Evolutionary conservation across 2,113 vertebrate species (phyloP).

Genomic region (Tachysurus fulvidraco): DNA sequence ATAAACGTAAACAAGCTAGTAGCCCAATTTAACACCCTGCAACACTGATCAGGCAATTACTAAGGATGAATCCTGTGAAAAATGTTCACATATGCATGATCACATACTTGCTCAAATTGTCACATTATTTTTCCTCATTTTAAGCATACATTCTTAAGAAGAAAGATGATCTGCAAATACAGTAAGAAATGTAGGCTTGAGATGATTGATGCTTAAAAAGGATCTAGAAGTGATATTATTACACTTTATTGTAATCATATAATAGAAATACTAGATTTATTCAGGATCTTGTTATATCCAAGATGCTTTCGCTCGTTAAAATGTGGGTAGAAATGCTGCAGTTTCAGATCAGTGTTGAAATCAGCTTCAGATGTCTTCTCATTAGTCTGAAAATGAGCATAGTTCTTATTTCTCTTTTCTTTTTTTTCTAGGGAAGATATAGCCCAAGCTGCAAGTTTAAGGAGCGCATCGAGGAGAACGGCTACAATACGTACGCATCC

Average conservation of each 20-base stretch:
- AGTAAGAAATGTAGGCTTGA: not conserved
- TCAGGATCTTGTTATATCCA: not conserved
- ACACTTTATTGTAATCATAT: not conserved
- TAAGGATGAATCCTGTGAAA: not conserved
- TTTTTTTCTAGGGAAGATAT: slow-evolving; percentile 79
- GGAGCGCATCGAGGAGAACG: slow-evolving; percentile 92
- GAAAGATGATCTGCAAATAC: not conserved
- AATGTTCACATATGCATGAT: not conserved
- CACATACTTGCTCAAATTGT: not conserved
- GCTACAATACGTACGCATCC: slow-evolving; percentile 91
- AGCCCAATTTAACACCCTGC: not conserved
- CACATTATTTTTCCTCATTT: not conserved
- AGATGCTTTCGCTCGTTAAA: not conserved
- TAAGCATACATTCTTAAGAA: not conserved
- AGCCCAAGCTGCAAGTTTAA: slow-evolving; percentile 86
- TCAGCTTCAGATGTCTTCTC: not conserved
- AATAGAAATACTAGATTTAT: not conserved
- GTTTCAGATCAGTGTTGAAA: not conserved
- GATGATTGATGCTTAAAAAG: not conserved
- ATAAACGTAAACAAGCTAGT: not conserved
- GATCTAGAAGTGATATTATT: not conserved
- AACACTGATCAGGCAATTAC: not conserved
- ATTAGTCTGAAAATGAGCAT: not conserved
- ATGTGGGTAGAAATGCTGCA: not conserved
- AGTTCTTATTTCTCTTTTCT: not conserved